Percentiles rank a stretch among this genome's conserved stretches.
Conservation (phyloP, 1,140 invertebrate species). For the Ylistrum balloti region DNA sequence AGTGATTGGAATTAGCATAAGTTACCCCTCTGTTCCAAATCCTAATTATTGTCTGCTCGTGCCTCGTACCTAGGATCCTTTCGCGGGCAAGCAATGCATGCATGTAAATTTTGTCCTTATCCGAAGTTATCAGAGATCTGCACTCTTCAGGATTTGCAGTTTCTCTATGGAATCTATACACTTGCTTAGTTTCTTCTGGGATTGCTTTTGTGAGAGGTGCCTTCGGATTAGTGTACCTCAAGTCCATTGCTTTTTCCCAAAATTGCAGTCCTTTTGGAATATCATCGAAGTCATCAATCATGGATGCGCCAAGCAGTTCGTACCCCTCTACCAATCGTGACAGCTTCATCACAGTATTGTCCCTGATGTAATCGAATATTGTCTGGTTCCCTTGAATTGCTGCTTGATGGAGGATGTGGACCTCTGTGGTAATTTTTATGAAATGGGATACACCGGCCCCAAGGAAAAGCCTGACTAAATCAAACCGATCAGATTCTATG, state of each 20-base stretch:
- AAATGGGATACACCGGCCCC: not conserved
- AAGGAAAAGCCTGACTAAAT: not conserved
- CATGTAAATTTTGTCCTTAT: conserved; percentile 23
- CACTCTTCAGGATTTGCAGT: not conserved
- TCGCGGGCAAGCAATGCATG: conserved; percentile 6
- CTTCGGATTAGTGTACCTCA: not conserved
- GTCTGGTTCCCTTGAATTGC: not conserved
- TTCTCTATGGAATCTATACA: conserved; percentile 9
- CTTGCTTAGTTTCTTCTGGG: not conserved
- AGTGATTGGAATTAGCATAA: not conserved
- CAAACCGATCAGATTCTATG: not conserved
- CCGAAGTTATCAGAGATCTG: not conserved
- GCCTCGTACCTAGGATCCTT: not conserved
- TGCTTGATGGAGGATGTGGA: not conserved
- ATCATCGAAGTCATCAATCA: not conserved
- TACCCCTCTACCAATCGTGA: not conserved
- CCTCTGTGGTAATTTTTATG: not conserved
- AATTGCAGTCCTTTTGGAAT: not conserved
- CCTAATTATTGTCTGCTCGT: not conserved
- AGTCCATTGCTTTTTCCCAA: not conserved
- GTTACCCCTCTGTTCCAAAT: not conserved
- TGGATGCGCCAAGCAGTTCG: not conserved
- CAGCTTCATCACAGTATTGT: not conserved
- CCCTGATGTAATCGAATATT: conserved; percentile 7
- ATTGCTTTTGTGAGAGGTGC: not conserved